Conservation (phyloP, 92 coral and sea anemone species). For the Bergia sp. region DNA sequence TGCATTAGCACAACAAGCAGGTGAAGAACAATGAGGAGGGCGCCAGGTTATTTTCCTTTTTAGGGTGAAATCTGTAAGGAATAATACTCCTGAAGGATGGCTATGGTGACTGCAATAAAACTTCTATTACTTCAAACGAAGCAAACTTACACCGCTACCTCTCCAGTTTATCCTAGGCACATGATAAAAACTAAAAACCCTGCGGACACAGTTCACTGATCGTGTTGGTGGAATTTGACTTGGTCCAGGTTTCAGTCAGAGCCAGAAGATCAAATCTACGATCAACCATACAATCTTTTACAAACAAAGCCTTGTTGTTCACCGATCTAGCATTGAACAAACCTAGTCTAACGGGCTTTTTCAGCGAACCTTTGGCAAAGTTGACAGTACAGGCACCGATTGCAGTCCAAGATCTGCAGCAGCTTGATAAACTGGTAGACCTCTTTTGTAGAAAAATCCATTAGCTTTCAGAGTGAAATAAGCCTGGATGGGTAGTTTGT, state of each 20-base stretch:
- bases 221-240: constrained; percentile 10
- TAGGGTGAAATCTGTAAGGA: constrained; percentile 26
- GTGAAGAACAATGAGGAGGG: constrained; percentile 20
- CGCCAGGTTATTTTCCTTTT: constrained; percentile 14
- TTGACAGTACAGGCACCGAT: neutral
- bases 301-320: neutral
- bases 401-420: neutral
- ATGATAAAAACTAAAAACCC: constrained; percentile 10
- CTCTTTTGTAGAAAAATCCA: neutral
- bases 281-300: neutral
- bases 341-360: neutral
- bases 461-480: neutral
- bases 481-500: neutral
- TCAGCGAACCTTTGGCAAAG: neutral
- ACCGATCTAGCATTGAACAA: neutral
- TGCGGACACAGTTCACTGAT: constrained; percentile 22
- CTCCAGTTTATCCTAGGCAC: neutral
- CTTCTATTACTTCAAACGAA: constrained; percentile 14
- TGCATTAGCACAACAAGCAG: constrained; percentile 11
- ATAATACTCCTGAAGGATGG: constrained; percentile 12
- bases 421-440: neutral
- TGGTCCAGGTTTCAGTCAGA: neutral
- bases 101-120: constrained; percentile 18
- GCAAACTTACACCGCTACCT: constrained; percentile 14
- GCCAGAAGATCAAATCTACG: neutral